A percentile compares a stretch with the other conserved stretches of the same genome.
Evolutionary conservation across 23 tunicate species (phyloP).

Genomic region (Aplidium turbinatum): DNA sequence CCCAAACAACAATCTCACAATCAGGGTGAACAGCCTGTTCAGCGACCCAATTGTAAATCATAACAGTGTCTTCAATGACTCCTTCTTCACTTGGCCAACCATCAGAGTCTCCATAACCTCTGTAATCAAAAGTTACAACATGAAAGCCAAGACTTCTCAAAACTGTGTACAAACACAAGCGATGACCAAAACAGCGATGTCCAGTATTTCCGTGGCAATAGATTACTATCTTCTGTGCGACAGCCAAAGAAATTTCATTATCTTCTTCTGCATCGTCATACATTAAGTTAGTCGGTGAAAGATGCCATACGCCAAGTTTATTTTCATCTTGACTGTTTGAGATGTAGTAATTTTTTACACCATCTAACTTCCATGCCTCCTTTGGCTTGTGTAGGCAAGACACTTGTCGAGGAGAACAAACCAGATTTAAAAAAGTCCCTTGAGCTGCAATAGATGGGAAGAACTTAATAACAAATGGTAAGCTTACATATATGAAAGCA

Average conservation of each 20-base stretch:
- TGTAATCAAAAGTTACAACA: constrained; percentile 79
- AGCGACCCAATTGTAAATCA: constrained; percentile 49
- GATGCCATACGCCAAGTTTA: constrained; percentile 79
- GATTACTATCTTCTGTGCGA: constrained; percentile 54
- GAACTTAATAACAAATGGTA: constrained; percentile 43
- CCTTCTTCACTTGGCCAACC: constrained; percentile 74
- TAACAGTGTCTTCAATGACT: constrained; percentile 45
- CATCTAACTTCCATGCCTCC: constrained; percentile 24
- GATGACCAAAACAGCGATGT: constrained; percentile 72
- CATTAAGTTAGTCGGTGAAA: constrained; percentile 45
- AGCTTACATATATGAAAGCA: constrained; percentile 15
- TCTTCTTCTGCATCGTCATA: constrained; percentile 3
- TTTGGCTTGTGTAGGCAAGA: constrained; percentile 33
- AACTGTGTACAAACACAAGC: constrained; percentile 32
- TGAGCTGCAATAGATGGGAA: constrained; percentile 38
- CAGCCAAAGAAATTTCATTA: neutral
- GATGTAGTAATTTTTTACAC: constrained; percentile 33
- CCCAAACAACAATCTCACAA: constrained; percentile 66
- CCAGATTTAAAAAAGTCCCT: constrained; percentile 53
- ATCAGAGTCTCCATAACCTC: constrained; percentile 91
- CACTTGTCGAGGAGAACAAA: constrained; percentile 35
- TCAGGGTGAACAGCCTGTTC: constrained; percentile 18
- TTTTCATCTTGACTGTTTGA: constrained; percentile 17
- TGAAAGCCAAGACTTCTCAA: constrained; percentile 47
- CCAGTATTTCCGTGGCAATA: constrained; percentile 86